Conservation (phyloP, 2,113 vertebrate genomes). For the Cyphomyrus discorhynchus region DNA sequence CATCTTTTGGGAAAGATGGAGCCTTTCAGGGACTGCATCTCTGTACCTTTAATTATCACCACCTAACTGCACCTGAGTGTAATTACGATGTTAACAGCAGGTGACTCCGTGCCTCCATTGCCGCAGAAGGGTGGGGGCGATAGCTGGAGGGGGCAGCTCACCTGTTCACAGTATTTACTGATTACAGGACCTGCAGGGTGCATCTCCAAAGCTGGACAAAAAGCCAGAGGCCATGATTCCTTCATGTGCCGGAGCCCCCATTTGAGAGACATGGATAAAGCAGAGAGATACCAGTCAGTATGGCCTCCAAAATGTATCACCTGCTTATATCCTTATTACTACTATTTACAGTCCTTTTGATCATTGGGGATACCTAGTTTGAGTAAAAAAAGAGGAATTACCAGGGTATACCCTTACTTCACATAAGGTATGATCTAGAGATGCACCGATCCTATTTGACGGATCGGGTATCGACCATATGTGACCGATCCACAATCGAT, state of each 20-base stretch:
- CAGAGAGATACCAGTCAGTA: not conserved
- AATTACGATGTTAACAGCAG: not conserved
- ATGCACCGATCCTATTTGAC: not conserved
- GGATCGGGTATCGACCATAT: too few species aligned
- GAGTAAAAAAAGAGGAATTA: not conserved
- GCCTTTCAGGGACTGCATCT: not conserved
- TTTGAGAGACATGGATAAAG: not conserved
- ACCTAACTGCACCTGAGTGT: not conserved
- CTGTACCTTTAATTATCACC: not conserved
- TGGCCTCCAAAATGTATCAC: not conserved
- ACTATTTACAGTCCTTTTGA: not conserved
- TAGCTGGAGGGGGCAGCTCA: not conserved
- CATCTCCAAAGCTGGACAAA: not conserved
- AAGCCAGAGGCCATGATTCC: not conserved
- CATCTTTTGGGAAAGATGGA: not conserved
- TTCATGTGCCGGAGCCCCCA: not conserved
- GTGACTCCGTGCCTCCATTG: not conserved
- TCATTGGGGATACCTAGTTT: not conserved
- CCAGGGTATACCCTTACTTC: not conserved
- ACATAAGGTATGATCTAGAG: not conserved
- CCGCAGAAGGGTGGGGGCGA: not conserved
- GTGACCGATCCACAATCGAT: too few species aligned
- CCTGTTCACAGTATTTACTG: not conserved
- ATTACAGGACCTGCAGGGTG: not conserved
- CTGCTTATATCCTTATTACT: not conserved